Percentiles rank a stretch among this genome's conserved stretches.
These are phyloP conservation scores for Nemopilema nomurai DNA, from an alignment of 30 jellyfish, hydroid and myxozoan genomes.

Conservation along the genomic window DNA sequence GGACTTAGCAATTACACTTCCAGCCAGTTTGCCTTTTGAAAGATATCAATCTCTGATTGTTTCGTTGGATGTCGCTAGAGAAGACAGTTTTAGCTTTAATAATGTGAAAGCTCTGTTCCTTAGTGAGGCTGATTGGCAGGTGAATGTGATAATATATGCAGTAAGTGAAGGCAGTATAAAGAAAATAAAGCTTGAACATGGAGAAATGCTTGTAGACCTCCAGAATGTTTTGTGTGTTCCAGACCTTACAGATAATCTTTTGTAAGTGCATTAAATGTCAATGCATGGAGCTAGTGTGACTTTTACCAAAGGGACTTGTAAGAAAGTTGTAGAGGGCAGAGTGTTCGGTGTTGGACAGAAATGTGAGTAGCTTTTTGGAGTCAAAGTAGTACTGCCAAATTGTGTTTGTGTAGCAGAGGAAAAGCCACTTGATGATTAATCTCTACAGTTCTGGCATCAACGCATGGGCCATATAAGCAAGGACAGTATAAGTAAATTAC, in stretches of 20 bases:
- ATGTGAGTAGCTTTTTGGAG: slow-evolving; percentile 25
- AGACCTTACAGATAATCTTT: slow-evolving; percentile 23
- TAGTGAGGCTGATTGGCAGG: slow-evolving; percentile 27
- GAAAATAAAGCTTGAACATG: slow-evolving; percentile 19
- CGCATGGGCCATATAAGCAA: slow-evolving; percentile 28
- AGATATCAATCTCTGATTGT: too few relatives aligned
- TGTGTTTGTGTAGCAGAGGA: slow-evolving; percentile 26
- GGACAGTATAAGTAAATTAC: slow-evolving; percentile 12
- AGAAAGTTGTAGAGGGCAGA: slow-evolving; percentile 15
- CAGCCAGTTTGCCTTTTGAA: too few relatives aligned
- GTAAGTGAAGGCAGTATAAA: slow-evolving; percentile 34
- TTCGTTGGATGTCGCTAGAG: too few relatives aligned
- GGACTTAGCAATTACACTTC: too few relatives aligned
- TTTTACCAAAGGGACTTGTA: slow-evolving; percentile 10
- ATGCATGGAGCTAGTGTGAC: slow-evolving; percentile 41
- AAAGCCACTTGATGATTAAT: slow-evolving; percentile 20
- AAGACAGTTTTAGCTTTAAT: neutral
- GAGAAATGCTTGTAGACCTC: slow-evolving; percentile 28
- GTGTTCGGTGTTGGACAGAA: slow-evolving; percentile 39
- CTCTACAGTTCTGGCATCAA: slow-evolving; percentile 28
- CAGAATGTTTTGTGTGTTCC: slow-evolving; percentile 46
- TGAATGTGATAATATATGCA: slow-evolving; percentile 9
- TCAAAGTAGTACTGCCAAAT: slow-evolving; percentile 30
- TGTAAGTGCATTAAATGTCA: slow-evolving; percentile 24
- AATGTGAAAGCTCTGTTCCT: slow-evolving; percentile 33